Percentiles rank a stretch among this genome's conserved stretches.
Conservation (phyloP, 2,113 vertebrate species). For the Aptenodytes patagonicus region DNA sequence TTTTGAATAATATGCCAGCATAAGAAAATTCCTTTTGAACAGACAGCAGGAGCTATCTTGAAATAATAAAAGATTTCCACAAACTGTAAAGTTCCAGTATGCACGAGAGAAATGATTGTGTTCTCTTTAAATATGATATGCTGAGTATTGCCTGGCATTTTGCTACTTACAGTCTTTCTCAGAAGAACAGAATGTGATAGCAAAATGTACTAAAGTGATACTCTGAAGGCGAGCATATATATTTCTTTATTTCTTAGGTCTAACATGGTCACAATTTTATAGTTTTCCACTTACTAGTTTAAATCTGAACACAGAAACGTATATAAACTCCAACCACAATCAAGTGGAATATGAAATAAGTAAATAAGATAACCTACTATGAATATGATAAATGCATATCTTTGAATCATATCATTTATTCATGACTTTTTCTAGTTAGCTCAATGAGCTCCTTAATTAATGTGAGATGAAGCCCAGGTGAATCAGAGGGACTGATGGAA, state of each 20-base stretch:
- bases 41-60: neutral
- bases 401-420: neutral
- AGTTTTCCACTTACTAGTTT: neutral
- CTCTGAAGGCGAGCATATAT: neutral
- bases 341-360: neutral
- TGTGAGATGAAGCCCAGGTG: constrained; percentile 1
- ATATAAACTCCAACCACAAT: neutral
- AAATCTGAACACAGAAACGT: neutral
- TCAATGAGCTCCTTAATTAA: neutral
- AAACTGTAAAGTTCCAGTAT: neutral
- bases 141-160: neutral
- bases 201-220: neutral
- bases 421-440: neutral
- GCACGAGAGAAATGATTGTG: neutral
- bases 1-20: neutral
- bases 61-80: neutral
- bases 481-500: neutral
- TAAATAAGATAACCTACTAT: neutral
- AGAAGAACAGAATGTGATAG: neutral
- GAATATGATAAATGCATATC: neutral
- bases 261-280: neutral
- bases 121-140: neutral
- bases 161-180: neutral
- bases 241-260: neutral
- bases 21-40: neutral